A percentile compares a stretch with the other conserved stretches of the same genome.
These are phyloP conservation scores for Pediacus dermestoides DNA, from an alignment of 2,888 invertebrate species.

Conservation along the genomic window DNA sequence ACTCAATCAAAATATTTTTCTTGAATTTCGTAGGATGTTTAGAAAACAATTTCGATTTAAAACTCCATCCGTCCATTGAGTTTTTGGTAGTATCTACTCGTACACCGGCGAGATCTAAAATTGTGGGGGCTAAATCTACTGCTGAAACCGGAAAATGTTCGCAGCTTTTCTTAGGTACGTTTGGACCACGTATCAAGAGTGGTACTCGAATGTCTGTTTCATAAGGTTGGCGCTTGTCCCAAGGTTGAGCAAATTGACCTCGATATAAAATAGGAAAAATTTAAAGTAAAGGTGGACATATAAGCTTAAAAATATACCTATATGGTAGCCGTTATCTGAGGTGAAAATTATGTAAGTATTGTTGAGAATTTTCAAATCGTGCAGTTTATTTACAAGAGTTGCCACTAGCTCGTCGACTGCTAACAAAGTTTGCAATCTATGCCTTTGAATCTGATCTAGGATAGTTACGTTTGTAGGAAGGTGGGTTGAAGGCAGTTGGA, in stretches of 20 bases:
- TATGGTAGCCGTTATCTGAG: slow-evolving; percentile 89
- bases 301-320: slow-evolving; percentile 62
- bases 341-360: slow-evolving; percentile 81
- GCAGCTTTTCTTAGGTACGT: slow-evolving; percentile 51
- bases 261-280: slow-evolving; percentile 27
- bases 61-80: slow-evolving; percentile 28
- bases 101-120: slow-evolving; percentile 67
- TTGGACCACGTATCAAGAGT: slow-evolving; percentile 74
- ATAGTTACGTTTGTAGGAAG: slow-evolving; percentile 59
- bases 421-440: slow-evolving; percentile 75
- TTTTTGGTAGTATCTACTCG: slow-evolving; percentile 39
- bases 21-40: slow-evolving; percentile 10
- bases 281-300: background rate
- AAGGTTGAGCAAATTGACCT: slow-evolving; percentile 86
- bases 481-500: slow-evolving; percentile 64
- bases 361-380: slow-evolving; percentile 55
- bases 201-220: slow-evolving; percentile 87
- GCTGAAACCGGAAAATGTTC: slow-evolving; percentile 62
- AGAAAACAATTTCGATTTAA: slow-evolving; percentile 35
- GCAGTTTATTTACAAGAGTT: slow-evolving; percentile 58
- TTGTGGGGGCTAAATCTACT: slow-evolving; percentile 83
- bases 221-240: slow-evolving; percentile 88
- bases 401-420: slow-evolving; percentile 85
- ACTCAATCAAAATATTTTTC: slow-evolving; percentile 71
- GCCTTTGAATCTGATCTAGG: slow-evolving; percentile 69